These are phyloP conservation scores for Talpa occidentalis DNA, from an alignment of 2,113 vertebrate species.

Conservation along the genomic window DNA sequence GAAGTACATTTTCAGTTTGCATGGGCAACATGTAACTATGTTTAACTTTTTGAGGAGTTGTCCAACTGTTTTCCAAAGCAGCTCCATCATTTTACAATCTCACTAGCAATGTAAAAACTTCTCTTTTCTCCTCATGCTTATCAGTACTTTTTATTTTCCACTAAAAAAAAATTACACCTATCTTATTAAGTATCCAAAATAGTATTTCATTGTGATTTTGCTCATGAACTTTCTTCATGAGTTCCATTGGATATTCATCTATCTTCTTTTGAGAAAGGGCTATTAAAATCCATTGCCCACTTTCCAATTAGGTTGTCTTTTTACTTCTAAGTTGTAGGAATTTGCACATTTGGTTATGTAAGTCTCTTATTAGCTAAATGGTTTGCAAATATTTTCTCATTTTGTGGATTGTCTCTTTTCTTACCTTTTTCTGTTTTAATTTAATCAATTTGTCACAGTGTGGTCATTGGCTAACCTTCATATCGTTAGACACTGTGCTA, in stretches of 20 bases:
- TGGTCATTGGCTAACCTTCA: neutral
- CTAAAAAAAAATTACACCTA: neutral
- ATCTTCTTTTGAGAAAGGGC: slow-evolving; percentile 42
- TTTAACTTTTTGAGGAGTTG: neutral
- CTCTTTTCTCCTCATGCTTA: neutral
- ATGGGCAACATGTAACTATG: neutral
- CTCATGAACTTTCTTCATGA: neutral
- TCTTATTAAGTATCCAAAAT: neutral
- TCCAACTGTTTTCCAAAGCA: neutral
- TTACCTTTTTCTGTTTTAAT: neutral
- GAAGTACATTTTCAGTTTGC: neutral
- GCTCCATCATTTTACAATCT: neutral
- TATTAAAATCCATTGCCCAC: slow-evolving; percentile 6
- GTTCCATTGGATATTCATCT: neutral
- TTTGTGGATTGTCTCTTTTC: neutral
- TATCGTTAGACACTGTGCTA: neutral
- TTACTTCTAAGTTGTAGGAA: neutral
- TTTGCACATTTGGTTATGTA: slow-evolving; percentile 6
- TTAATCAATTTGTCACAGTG: neutral
- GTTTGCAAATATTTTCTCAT: slow-evolving; percentile 33
- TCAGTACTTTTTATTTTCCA: slow-evolving; percentile 1
- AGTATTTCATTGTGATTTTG: slow-evolving; percentile 16
- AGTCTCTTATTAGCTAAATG: neutral
- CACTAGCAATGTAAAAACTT: neutral
- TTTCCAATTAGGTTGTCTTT: slow-evolving; percentile 28